phyloP scores from a whole-genome alignment of 2,113 vertebrate species.

The Poicephalus meyeri region DNA sequence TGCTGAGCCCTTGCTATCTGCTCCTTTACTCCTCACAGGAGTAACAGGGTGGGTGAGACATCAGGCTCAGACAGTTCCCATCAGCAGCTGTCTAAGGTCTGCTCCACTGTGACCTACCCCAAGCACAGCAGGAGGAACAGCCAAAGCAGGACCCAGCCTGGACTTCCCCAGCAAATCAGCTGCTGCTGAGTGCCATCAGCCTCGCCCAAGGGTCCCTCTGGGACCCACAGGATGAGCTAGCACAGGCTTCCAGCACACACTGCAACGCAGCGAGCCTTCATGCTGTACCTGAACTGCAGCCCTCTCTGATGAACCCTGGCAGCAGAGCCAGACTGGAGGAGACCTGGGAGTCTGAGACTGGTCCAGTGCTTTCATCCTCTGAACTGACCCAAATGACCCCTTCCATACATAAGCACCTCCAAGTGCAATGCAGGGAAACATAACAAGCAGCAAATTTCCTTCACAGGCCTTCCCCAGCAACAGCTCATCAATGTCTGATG shows the following conservation, averaged over 20 bases:
- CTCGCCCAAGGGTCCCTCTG: background rate
- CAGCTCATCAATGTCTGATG: background rate
- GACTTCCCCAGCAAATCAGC: background rate
- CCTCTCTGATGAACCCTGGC: background rate
- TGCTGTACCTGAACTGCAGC: background rate
- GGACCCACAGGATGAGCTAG: background rate
- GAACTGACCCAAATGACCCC: background rate
- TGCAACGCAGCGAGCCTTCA: accelerated
- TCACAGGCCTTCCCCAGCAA: background rate
- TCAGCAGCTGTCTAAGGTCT: background rate
- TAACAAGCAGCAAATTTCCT: background rate
- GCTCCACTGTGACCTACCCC: background rate
- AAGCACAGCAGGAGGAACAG: background rate
- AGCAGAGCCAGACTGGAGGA: background rate
- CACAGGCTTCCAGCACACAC: background rate
- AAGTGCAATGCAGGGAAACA: background rate
- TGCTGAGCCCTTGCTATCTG: background rate
- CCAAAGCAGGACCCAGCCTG: background rate
- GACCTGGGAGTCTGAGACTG: background rate
- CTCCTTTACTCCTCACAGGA: background rate
- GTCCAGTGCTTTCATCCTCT: background rate
- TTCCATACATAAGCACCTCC: background rate
- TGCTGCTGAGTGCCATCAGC: background rate
- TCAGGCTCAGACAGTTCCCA: background rate
- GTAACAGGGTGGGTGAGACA: background rate